These are phyloP conservation scores for Zaprionus inermis DNA, from an alignment of 1,140 invertebrate species.

Conservation along the genomic window DNA sequence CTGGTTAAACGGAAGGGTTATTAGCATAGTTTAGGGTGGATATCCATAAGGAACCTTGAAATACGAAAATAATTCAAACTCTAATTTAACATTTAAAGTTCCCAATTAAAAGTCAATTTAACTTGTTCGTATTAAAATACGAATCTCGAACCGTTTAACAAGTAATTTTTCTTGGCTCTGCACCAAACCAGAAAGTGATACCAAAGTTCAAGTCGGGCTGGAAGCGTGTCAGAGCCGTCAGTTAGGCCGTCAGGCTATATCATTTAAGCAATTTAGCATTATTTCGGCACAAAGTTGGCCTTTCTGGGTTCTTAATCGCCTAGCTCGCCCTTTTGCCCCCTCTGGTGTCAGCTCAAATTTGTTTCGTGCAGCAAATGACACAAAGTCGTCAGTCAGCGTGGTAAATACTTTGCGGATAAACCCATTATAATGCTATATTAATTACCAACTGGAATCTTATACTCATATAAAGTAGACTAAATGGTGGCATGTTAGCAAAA, in stretches of 20 bases:
- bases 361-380: conserved; percentile 50
- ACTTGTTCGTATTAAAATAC: not conserved
- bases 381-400: conserved; percentile 24
- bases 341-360: conserved; percentile 35
- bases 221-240: conserved; percentile 20
- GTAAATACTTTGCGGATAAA: conserved; percentile 33
- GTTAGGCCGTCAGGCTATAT: conserved; percentile 32
- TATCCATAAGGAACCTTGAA: too few relatives aligned
- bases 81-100: conserved; percentile 2
- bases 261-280: conserved; percentile 46
- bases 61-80: not conserved
- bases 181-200: conserved; percentile 43
- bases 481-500: not conserved
- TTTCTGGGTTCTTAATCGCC: conserved; percentile 2
- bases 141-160: conserved; percentile 25
- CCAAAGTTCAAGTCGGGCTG: conserved; percentile 12
- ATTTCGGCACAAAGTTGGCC: conserved; percentile 45
- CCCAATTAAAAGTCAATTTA: conserved; percentile 31
- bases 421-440: conserved; percentile 34
- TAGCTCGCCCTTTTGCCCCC: not conserved
- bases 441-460: conserved; percentile 22
- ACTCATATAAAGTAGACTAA: not conserved
- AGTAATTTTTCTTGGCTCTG: conserved; percentile 34
- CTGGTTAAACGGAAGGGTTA: not conserved
- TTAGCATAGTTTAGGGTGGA: not conserved